phyloP scores from a whole-genome alignment of 2,888 invertebrate genomes.

The Heliconius charithonia region DNA sequence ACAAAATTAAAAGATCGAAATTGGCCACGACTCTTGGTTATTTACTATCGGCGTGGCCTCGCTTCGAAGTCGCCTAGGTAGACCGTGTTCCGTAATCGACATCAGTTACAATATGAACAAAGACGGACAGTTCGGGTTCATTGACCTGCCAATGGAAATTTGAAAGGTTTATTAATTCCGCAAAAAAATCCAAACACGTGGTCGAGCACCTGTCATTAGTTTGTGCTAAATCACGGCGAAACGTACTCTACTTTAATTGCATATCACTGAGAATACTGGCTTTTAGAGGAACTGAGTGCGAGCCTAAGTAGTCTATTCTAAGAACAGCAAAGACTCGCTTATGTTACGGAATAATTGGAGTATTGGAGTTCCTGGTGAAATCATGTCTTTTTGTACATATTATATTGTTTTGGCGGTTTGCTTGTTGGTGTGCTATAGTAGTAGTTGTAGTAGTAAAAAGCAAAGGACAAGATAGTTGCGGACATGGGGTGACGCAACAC shows the following conservation, averaged over 20 bases:
- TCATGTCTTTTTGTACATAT: background rate
- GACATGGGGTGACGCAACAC: background rate
- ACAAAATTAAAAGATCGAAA: no score
- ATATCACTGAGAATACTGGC: constrained; percentile 4
- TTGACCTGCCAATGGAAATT: constrained; percentile 18
- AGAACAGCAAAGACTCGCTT: background rate
- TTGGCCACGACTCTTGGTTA: background rate
- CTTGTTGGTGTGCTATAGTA: background rate
- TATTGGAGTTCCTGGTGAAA: background rate
- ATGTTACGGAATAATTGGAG: background rate
- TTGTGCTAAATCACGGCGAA: constrained; percentile 11
- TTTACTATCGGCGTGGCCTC: background rate
- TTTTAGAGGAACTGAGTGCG: background rate
- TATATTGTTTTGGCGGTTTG: background rate
- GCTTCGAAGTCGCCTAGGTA: background rate
- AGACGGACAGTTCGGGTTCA: constrained; percentile 16
- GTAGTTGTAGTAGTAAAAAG: background rate
- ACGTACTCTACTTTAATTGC: constrained; percentile 14
- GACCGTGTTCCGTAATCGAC: background rate
- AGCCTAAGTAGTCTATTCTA: background rate
- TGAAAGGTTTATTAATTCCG: constrained; percentile 4
- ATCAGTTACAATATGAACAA: background rate
- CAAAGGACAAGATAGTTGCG: background rate
- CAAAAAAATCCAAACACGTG: constrained; percentile 15
- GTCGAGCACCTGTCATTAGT: constrained; percentile 22